phyloP scores from a whole-genome alignment of 2,113 vertebrate genomes.

The Petrocephalus zakoni region DNA sequence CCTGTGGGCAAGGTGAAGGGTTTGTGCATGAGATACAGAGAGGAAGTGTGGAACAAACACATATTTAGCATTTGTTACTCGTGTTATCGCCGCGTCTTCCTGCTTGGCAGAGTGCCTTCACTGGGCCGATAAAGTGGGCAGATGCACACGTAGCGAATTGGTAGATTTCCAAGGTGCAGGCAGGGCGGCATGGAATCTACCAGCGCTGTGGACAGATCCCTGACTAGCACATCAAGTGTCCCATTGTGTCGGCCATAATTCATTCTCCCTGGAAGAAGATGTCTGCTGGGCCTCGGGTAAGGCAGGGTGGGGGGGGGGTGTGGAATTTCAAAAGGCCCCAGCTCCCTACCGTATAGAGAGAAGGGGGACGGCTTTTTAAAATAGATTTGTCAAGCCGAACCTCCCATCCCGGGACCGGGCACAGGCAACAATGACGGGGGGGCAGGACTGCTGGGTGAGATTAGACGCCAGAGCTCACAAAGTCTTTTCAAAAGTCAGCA shows the following conservation, averaged over 20 bases:
- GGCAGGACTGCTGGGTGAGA: slow-evolving; percentile 82
- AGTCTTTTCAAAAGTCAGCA: slow-evolving; percentile 62
- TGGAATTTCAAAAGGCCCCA: slow-evolving; percentile 78
- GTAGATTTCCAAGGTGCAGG: slow-evolving; percentile 75
- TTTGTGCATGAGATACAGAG: not conserved
- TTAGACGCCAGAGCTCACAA: slow-evolving; percentile 76
- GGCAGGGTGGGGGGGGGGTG: slow-evolving; percentile 66
- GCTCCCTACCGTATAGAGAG: slow-evolving; percentile 72
- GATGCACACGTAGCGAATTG: slow-evolving; percentile 69
- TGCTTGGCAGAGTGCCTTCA: not conserved
- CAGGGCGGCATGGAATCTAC: slow-evolving; percentile 72
- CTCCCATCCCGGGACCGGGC: slow-evolving; percentile 76
- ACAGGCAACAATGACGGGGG: slow-evolving; percentile 82
- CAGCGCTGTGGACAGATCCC: slow-evolving; percentile 49
- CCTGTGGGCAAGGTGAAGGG: not conserved
- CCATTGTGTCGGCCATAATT: slow-evolving; percentile 96
- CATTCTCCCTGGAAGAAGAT: slow-evolving; percentile 98
- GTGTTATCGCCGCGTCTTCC: not conserved
- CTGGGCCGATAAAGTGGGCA: not conserved
- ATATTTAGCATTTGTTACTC: not conserved
- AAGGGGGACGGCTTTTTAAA: slow-evolving; percentile 73
- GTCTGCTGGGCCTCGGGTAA: slow-evolving; percentile 78
- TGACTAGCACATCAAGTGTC: slow-evolving; percentile 97
- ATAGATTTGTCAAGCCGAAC: slow-evolving; percentile 97
- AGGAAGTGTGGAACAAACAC: not conserved